Conservation (phyloP, 2,113 vertebrate species). For the Suncus etruscus region DNA sequence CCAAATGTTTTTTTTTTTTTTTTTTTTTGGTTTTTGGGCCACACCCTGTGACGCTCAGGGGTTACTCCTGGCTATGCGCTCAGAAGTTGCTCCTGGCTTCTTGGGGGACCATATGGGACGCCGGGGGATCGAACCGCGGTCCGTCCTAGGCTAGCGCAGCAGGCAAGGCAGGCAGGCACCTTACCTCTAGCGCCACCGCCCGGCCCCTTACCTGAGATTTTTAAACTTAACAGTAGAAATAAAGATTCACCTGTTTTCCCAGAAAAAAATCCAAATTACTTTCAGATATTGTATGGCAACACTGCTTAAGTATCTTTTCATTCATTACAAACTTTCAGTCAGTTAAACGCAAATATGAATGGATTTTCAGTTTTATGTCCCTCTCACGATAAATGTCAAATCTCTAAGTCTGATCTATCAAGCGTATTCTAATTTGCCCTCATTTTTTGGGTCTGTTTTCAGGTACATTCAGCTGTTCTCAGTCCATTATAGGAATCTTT, state of each 20-base stretch:
- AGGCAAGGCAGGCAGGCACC: no score
- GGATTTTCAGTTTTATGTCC: background rate
- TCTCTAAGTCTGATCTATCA: background rate
- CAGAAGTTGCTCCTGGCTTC: no score
- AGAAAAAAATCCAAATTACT: background rate
- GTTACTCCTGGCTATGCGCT: no score
- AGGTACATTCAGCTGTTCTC: background rate
- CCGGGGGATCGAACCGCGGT: no score
- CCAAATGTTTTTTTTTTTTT: background rate
- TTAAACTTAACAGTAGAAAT: slow-evolving; percentile 26
- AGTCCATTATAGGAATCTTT: slow-evolving; percentile 38
- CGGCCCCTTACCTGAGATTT: no score
- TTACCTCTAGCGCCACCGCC: no score
- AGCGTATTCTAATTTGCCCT: background rate
- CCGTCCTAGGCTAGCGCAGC: no score
- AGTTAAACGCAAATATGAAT: slow-evolving; percentile 12
- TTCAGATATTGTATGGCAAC: background rate
- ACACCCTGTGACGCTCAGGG: no score
- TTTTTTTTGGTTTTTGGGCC: no score
- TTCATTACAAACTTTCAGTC: background rate
- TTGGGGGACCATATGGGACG: no score
- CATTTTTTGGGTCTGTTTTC: background rate
- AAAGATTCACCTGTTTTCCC: background rate
- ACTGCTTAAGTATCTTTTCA: slow-evolving; percentile 8
- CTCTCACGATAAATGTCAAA: slow-evolving; percentile 1